Base-by-base conservation (phyloP, 1,140 invertebrate genomes). In the Bombus superbus region DNA sequence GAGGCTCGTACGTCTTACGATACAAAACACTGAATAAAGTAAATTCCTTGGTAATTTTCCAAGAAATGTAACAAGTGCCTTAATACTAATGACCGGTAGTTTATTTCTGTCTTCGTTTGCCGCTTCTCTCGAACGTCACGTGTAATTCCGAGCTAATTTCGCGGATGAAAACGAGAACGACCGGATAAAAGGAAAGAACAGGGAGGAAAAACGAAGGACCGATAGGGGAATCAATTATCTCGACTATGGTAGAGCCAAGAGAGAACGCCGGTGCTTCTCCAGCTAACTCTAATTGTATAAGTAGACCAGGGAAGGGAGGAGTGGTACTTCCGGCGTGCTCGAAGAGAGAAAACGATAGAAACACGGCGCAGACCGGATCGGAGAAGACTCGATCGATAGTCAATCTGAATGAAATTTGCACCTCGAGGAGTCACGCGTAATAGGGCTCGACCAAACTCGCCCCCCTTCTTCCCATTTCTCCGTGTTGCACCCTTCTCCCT, bases 341-440 rank as follows among this genome's bases (percentile, higher is more conserved):
- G 1, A 69, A 35, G 11, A 59, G 72, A 42, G 44, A 85, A 44
- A 62, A 76, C 6, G 47, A 68, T 57, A 80, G 42, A 40, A 11
- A 71, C 22, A n/a, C 18, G n/a, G 22, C n/a, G 59, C n/a, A 42
- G 11, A 72, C 38, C 28, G 68, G 76, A 88, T 74, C 78, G 42
- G 69, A 78, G 69, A 64, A 79, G 79, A 73, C 69, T 40, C 78
- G 82, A 90, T 91, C 90, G 90, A 91, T 91, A 91, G 85, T 77
- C 90, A 87, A 90, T 91, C 87, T 89, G 84, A 89, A 91, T 90
- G 87, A 90, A 91, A 91, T 91, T 91, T 89, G 85, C 89, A 91
- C 90, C 84, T 90, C 89, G 90, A 90, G 89, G 81, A 89, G 86
- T 77, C 79, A 76, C 81, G 87, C 78, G 87, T 91, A 88, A 90